Conservation (phyloP, 2,888 invertebrate species). For the Diabrotica balteata region DNA sequence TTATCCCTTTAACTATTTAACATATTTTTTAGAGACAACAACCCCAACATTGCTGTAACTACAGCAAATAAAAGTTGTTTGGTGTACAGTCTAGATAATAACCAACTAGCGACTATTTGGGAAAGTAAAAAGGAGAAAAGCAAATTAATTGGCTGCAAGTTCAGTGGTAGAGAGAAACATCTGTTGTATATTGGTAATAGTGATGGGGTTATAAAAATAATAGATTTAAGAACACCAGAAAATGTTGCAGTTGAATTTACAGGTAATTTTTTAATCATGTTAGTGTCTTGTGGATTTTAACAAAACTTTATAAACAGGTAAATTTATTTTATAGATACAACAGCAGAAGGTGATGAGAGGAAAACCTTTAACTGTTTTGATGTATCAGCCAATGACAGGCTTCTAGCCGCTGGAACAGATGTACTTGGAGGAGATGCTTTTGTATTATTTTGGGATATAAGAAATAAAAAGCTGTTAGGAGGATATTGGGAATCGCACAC, state of each 20-base stretch:
- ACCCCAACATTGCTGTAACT: conserved; percentile 61
- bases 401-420: conserved; percentile 80
- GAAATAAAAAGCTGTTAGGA: conserved; percentile 70
- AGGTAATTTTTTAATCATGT: conserved; percentile 22
- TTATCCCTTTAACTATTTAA: not conserved
- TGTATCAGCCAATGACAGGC: conserved; percentile 71
- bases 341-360: conserved; percentile 46
- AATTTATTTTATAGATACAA: conserved; percentile 47
- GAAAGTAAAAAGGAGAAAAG: conserved; percentile 61
- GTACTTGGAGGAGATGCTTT: conserved; percentile 73
- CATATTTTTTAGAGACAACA: conserved; percentile 51
- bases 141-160: conserved; percentile 65
- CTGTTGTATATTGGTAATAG: conserved; percentile 67
- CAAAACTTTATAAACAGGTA: not conserved
- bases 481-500: conserved; percentile 85
- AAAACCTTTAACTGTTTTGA: conserved; percentile 78
- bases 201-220: conserved; percentile 67
- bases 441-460: conserved; percentile 82
- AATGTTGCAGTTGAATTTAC: conserved; percentile 44
- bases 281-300: not conserved
- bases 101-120: conserved; percentile 52
- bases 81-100: conserved; percentile 61
- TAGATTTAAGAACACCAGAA: conserved; percentile 68
- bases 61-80: conserved; percentile 62
- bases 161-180: conserved; percentile 65